These are phyloP conservation scores for Thunnus albacares DNA, from an alignment of 2,797 vertebrate genomes.

Conservation along the genomic window DNA sequence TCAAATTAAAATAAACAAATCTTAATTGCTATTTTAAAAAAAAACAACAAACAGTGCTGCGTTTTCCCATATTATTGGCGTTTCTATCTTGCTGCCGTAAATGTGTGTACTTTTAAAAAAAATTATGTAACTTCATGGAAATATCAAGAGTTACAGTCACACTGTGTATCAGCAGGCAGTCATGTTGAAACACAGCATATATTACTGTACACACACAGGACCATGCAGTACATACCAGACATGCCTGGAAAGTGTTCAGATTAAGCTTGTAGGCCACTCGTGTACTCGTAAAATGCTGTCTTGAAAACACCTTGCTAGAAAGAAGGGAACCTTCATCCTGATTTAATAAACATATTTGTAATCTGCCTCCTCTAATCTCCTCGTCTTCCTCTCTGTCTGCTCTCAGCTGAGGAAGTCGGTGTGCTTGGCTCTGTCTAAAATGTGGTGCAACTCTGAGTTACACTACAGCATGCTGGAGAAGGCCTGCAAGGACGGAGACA, in stretches of 20 bases:
- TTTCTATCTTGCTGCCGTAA: neutral
- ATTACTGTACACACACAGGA: neutral
- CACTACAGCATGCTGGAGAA: slow-evolving; percentile 91
- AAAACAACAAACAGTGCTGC: neutral
- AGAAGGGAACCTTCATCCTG: neutral
- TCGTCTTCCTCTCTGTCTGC: neutral
- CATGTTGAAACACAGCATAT: slow-evolving; percentile 7
- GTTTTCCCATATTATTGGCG: neutral
- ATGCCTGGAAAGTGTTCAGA: neutral
- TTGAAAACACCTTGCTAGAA: neutral
- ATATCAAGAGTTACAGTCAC: neutral
- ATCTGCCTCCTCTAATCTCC: neutral
- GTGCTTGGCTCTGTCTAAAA: slow-evolving; percentile 92
- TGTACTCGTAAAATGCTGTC: neutral
- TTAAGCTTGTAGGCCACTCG: neutral
- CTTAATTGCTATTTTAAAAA: neutral
- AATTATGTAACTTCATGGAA: neutral
- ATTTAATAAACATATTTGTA: neutral
- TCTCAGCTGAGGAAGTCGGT: slow-evolving; percentile 89
- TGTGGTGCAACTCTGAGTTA: slow-evolving; percentile 88
- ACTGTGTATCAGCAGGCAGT: neutral
- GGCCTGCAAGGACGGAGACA: slow-evolving; percentile 90
- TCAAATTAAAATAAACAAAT: neutral
- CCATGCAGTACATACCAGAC: neutral
- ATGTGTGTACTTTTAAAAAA: neutral